phyloP scores from a whole-genome alignment of 1,140 invertebrate genomes.

The Leptopilina boulardi region DNA sequence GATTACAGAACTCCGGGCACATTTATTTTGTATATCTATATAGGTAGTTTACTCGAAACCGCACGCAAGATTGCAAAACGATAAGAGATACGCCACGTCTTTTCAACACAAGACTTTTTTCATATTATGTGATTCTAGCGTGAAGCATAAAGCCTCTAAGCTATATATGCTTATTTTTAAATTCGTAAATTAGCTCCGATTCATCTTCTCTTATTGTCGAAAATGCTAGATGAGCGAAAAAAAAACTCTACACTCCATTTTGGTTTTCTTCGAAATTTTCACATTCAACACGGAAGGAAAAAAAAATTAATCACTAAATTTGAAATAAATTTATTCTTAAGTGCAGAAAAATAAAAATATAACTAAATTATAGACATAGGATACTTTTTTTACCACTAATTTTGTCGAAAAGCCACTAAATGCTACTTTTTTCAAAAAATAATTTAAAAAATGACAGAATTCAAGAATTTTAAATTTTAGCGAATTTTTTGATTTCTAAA shows the following conservation, averaged over 20 bases:
- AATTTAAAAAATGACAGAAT: no score
- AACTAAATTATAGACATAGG: no score
- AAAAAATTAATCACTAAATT: no score
- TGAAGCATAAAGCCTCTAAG: slow-evolving; percentile 1
- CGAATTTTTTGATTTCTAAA: no score
- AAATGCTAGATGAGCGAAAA: slow-evolving; percentile 48
- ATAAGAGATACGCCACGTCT: neutral
- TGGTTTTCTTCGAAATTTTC: no score
- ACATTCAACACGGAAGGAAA: no score
- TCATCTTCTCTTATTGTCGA: slow-evolving; percentile 47
- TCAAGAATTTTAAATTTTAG: no score
- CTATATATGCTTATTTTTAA: slow-evolving; percentile 52
- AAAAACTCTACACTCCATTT: neutral
- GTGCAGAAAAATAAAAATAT: no score
- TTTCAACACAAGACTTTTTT: neutral
- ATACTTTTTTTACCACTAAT: no score
- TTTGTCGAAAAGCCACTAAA: no score
- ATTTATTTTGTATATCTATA: slow-evolving; percentile 8
- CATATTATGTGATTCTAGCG: neutral
- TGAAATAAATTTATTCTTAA: no score
- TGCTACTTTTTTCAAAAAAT: no score
- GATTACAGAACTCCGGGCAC: neutral
- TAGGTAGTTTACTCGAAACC: slow-evolving; percentile 6
- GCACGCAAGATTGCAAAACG: slow-evolving; percentile 21
- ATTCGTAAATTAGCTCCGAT: slow-evolving; percentile 60